Percentiles rank a stretch among this genome's conserved stretches.
Evolutionary conservation across 2,888 invertebrate genomes (phyloP).

Genomic region (Antitype chi): DNA sequence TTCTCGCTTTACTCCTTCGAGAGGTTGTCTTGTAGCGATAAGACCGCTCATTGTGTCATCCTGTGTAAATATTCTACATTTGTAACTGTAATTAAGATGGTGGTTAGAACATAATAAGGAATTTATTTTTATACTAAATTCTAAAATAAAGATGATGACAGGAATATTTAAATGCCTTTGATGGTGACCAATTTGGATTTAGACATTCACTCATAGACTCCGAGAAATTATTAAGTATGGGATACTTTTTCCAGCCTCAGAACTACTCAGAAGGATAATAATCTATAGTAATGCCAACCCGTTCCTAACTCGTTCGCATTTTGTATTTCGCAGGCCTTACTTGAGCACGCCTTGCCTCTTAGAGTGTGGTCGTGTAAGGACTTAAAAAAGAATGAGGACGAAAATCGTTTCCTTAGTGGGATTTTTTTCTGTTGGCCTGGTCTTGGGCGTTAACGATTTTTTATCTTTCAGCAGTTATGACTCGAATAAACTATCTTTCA

Average conservation of each 20-base stretch:
- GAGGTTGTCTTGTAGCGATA: not conserved
- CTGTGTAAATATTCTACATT: not conserved
- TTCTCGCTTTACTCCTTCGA: not conserved
- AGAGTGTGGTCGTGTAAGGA: constrained; percentile 55
- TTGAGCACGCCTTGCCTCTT: constrained; percentile 73
- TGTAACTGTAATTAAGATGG: not conserved
- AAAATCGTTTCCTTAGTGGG: constrained; percentile 28
- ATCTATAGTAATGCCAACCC: constrained; percentile 5
- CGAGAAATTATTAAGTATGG: not conserved
- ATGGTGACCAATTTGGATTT: not conserved
- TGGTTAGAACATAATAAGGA: too few species aligned
- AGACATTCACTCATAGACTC: not conserved
- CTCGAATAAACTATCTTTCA: not conserved
- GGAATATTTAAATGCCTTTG: not conserved
- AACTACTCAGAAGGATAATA: not conserved
- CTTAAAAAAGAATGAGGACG: constrained; percentile 59
- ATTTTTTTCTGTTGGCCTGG: constrained; percentile 17
- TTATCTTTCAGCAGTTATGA: not conserved
- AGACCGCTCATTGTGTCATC: not conserved
- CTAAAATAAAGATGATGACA: not conserved
- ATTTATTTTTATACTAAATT: not conserved
- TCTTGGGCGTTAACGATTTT: not conserved
- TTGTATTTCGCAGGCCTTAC: constrained; percentile 47
- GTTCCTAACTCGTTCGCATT: constrained; percentile 15
- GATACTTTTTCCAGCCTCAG: too few species aligned